Conservation (phyloP, 2,888 invertebrate species). For the Leptinotarsa haldemani region DNA sequence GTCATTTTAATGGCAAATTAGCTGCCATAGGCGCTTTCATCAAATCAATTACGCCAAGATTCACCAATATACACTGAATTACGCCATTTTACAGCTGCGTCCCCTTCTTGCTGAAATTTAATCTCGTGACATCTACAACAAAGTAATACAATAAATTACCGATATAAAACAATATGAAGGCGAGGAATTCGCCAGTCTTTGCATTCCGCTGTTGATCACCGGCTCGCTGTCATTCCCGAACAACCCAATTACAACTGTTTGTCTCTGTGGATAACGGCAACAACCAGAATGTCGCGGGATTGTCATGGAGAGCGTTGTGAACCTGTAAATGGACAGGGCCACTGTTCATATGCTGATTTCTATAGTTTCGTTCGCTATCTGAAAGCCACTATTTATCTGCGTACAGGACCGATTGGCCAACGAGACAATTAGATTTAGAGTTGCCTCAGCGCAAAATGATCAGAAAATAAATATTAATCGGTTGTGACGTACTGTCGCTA, state of each 20-base stretch:
- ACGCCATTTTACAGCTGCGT: constrained; percentile 53
- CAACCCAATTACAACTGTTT: constrained; percentile 43
- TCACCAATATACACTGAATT: constrained; percentile 59
- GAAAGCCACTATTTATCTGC: neutral
- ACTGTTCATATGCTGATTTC: constrained; percentile 26
- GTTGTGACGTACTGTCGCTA: no score
- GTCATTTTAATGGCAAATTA: constrained; percentile 59
- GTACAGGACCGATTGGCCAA: neutral
- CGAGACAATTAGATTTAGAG: neutral
- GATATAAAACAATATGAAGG: constrained; percentile 66
- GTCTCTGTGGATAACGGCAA: constrained; percentile 36
- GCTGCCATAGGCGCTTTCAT: constrained; percentile 55
- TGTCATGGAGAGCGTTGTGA: constrained; percentile 30
- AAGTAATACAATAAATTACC: constrained; percentile 66
- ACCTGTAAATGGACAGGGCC: constrained; percentile 29
- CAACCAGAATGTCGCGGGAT: constrained; percentile 33
- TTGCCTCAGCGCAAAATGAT: neutral
- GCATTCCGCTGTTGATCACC: constrained; percentile 59
- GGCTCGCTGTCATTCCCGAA: constrained; percentile 55
- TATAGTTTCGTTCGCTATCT: constrained; percentile 6
- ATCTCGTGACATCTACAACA: constrained; percentile 63
- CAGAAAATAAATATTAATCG: no score
- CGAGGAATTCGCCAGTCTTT: constrained; percentile 64
- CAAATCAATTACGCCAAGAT: constrained; percentile 61
- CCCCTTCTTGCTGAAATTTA: constrained; percentile 60